A percentile compares a stretch with the other conserved stretches of the same genome.
Conservation (phyloP, 2,113 vertebrate genomes). For the Circaetus cinerascens region DNA sequence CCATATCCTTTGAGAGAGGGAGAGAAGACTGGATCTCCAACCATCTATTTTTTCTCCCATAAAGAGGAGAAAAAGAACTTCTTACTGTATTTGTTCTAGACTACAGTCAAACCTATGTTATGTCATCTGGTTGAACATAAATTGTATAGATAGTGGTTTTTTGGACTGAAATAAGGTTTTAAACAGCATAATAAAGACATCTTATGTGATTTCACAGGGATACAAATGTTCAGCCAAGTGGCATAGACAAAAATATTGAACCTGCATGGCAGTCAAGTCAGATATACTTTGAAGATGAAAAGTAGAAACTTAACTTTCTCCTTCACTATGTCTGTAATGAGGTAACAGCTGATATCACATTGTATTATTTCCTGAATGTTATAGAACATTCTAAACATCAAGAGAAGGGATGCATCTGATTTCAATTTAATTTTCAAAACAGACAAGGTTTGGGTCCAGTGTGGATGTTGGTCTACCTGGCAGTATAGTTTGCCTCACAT, state of each 20-base stretch:
- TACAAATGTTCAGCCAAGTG: not conserved
- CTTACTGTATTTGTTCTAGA: not conserved
- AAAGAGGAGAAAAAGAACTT: not conserved
- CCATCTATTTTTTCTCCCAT: not conserved
- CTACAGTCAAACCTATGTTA: conserved; percentile 2
- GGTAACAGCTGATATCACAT: not conserved
- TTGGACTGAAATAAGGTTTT: not conserved
- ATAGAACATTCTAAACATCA: not conserved
- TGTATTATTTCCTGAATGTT: not conserved
- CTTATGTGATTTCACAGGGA: not conserved
- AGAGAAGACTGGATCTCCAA: not conserved
- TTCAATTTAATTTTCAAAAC: not conserved
- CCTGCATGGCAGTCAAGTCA: not conserved
- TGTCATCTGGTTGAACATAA: not conserved
- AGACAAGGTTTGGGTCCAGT: not conserved
- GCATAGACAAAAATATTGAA: not conserved
- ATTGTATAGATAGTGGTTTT: not conserved
- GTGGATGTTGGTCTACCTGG: not conserved
- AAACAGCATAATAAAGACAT: not conserved
- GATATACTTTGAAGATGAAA: not conserved
- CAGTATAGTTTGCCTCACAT: not conserved
- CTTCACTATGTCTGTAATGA: not conserved
- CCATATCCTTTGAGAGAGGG: not conserved
- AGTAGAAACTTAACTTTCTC: not conserved
- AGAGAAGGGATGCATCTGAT: not conserved